Evolutionary conservation across 2,888 invertebrate genomes (phyloP).

Genomic region (Arctia plantaginis): DNA sequence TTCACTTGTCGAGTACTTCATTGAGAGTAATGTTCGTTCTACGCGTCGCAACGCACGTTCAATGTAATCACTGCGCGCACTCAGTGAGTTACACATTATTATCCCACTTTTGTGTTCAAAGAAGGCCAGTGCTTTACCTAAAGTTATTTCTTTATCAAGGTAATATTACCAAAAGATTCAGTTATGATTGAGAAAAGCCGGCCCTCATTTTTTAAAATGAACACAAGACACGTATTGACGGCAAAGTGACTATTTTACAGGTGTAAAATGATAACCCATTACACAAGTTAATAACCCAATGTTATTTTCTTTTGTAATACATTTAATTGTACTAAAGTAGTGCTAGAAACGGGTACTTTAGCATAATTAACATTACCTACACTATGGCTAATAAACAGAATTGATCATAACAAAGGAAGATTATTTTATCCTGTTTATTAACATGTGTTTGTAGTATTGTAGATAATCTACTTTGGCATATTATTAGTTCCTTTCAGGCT

Average conservation of each 20-base stretch:
- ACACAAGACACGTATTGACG: constrained; percentile 15
- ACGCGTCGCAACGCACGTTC: constrained; percentile 80
- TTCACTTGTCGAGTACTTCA: constrained; percentile 80
- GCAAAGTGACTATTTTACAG: not conserved
- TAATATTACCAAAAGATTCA: constrained; percentile 43
- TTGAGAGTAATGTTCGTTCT: constrained; percentile 81
- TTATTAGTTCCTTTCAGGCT: not conserved
- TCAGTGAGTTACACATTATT: constrained; percentile 86
- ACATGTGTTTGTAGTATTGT: constrained; percentile 29
- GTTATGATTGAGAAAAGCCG: constrained; percentile 14
- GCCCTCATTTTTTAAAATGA: constrained; percentile 20
- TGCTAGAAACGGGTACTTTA: constrained; percentile 7
- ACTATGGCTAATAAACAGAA: constrained; percentile 34
- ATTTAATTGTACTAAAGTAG: constrained; percentile 13
- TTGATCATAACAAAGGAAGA: not conserved
- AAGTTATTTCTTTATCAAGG: constrained; percentile 41
- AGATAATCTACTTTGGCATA: constrained; percentile 42
- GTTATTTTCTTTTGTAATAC: constrained; percentile 18
- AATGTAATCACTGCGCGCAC: constrained; percentile 85
- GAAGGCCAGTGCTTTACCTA: constrained; percentile 56
- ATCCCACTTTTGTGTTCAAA: constrained; percentile 79
- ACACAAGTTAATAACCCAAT: constrained; percentile 10
- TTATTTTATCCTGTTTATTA: constrained; percentile 38
- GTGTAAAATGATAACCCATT: constrained; percentile 2
- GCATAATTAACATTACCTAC: constrained; percentile 12